Evolutionary conservation across 2,888 invertebrate genomes (phyloP).

Genomic region (Pocota personata): DNA sequence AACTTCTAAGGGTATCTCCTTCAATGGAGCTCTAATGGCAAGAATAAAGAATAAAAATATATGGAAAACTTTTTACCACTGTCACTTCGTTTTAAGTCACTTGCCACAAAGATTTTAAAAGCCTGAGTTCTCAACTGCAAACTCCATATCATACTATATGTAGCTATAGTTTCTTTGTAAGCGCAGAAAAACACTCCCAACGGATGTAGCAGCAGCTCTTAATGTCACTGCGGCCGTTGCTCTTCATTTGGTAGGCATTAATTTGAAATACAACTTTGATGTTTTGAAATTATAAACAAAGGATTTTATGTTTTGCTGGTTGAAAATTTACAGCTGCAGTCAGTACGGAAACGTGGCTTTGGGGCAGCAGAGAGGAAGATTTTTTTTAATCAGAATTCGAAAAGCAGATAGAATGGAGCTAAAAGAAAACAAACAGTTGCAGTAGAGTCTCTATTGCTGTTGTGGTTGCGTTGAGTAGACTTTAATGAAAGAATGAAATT

Average conservation of each 20-base stretch:
- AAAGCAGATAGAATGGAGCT: not conserved
- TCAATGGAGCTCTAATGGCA: not conserved
- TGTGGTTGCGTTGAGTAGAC: not conserved
- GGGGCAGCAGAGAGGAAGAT: not conserved
- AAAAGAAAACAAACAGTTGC: not conserved
- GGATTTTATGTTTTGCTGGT: slow-evolving; percentile 35
- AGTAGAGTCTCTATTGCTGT: not conserved
- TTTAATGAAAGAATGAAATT: not conserved
- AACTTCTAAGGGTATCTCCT: slow-evolving; percentile 5
- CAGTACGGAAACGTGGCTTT: not conserved
- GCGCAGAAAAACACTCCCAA: slow-evolving; percentile 5
- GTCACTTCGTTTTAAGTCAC: slow-evolving; percentile 48
- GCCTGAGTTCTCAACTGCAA: slow-evolving; percentile 17
- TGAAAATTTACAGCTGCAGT: slow-evolving; percentile 4
- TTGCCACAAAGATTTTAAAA: slow-evolving; percentile 45
- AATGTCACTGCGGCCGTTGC: slow-evolving; percentile 33
- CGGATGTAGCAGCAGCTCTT: slow-evolving; percentile 36
- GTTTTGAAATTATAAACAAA: slow-evolving; percentile 48
- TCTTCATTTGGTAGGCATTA: slow-evolving; percentile 48
- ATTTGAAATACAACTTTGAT: slow-evolving; percentile 44
- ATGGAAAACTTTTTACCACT: slow-evolving; percentile 21
- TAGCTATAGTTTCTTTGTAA: slow-evolving; percentile 20
- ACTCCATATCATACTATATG: slow-evolving; percentile 20
- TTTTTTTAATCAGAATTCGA: slow-evolving; percentile 27
- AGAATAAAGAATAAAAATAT: not conserved